Conservation (phyloP, 2,113 vertebrate species). For the Daphoenositta chrysoptera region DNA sequence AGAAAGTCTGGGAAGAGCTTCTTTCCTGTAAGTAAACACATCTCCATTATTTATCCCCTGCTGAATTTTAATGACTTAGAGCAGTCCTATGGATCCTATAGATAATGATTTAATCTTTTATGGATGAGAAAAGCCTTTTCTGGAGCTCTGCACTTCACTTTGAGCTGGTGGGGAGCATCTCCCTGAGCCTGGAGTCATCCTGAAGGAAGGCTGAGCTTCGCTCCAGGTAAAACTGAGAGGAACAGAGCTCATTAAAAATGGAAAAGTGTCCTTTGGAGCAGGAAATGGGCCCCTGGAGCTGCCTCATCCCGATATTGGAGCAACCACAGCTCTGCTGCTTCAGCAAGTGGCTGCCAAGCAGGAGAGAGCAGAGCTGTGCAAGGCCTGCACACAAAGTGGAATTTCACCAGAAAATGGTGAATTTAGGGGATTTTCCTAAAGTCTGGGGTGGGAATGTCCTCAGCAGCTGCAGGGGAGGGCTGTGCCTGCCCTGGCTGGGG, state of each 20-base stretch:
- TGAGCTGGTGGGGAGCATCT: not conserved
- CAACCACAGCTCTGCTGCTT: not conserved
- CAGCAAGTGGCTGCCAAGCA: not conserved
- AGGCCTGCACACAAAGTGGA: not conserved
- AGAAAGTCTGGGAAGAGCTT: not conserved
- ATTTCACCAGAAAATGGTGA: not conserved
- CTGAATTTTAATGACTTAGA: not conserved
- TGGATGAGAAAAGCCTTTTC: not conserved
- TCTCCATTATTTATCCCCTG: slow-evolving; percentile 4
- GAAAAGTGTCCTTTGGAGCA: not conserved
- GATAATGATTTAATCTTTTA: not conserved
- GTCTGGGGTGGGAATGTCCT: rapidly evolving
- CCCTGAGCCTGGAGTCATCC: rapidly evolving
- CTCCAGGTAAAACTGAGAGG: not conserved
- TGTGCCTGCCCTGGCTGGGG: not conserved
- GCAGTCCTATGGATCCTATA: not conserved
- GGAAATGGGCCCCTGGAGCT: not conserved
- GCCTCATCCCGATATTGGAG: not conserved
- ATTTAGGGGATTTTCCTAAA: not conserved
- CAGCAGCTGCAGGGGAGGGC: rapidly evolving
- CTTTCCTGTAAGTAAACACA: not conserved
- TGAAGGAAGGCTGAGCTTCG: not conserved
- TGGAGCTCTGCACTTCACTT: not conserved
- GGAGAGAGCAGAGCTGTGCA: not conserved
- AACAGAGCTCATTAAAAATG: not conserved